Evolutionary conservation across 2,888 invertebrate genomes (phyloP).

Genomic region (Andrena minutula): DNA sequence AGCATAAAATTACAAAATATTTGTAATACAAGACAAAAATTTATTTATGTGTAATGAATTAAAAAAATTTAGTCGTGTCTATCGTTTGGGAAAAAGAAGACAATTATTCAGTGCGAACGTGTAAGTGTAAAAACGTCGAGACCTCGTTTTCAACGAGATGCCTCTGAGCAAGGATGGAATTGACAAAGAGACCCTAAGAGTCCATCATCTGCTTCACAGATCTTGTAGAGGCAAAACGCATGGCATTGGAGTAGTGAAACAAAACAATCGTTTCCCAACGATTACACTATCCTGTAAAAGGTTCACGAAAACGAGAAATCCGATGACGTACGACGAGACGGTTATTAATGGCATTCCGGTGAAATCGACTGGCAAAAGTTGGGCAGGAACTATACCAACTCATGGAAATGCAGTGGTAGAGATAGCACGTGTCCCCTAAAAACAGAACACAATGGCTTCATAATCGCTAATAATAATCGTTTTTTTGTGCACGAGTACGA

Average conservation of each 20-base stretch:
- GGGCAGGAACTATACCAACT: slow-evolving; percentile 88
- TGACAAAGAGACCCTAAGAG: slow-evolving; percentile 78
- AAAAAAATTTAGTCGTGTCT: no score
- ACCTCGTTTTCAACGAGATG: slow-evolving; percentile 41
- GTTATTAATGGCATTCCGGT: slow-evolving; percentile 26
- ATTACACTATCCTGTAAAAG: slow-evolving; percentile 78
- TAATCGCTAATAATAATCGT: slow-evolving; percentile 60
- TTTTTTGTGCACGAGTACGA: slow-evolving; percentile 8
- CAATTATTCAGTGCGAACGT: slow-evolving; percentile 7
- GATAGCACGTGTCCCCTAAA: slow-evolving; percentile 87
- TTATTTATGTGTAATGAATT: no score
- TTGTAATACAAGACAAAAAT: no score
- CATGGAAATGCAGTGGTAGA: slow-evolving; percentile 89
- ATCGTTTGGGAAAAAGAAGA: slow-evolving; percentile 17
- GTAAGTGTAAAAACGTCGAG: not conserved
- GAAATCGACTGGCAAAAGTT: slow-evolving; percentile 81
- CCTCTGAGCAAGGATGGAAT: slow-evolving; percentile 57
- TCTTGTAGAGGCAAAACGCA: slow-evolving; percentile 92
- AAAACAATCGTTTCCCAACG: slow-evolving; percentile 84
- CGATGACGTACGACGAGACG: slow-evolving; percentile 27
- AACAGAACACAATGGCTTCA: slow-evolving; percentile 75
- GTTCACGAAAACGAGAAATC: slow-evolving; percentile 50
- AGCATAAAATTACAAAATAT: no score
- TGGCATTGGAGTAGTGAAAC: slow-evolving; percentile 89
- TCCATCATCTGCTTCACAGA: slow-evolving; percentile 88